Conservation (phyloP, 2,888 invertebrate genomes). For the Lasioglossum oenotherae region DNA sequence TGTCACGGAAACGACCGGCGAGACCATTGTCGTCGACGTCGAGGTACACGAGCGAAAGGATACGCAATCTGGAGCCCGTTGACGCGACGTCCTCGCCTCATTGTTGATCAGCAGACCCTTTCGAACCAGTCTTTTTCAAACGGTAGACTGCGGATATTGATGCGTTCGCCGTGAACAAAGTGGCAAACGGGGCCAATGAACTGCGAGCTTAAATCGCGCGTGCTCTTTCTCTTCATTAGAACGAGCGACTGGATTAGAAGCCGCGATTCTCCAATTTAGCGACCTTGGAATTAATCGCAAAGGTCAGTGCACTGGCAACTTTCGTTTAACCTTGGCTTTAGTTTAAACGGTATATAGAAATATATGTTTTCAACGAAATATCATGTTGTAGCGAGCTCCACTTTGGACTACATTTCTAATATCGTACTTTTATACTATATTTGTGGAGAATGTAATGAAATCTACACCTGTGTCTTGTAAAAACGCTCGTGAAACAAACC, state of each 20-base stretch:
- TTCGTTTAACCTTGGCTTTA: neutral
- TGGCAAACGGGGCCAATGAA: neutral
- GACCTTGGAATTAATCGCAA: neutral
- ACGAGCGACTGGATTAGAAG: neutral
- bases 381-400: neutral
- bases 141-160: neutral
- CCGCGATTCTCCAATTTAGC: neutral
- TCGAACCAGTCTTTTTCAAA: neutral
- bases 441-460: neutral
- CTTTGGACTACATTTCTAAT: neutral
- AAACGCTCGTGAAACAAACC: no score
- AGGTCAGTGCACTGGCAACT: neutral
- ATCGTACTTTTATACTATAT: neutral
- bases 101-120: neutral
- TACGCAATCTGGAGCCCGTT: conserved; percentile 42
- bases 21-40: conserved; percentile 77
- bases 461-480: no score
- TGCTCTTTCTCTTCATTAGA: neutral
- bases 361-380: neutral
- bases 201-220: neutral
- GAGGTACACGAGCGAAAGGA: conserved; percentile 75
- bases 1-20: conserved; percentile 41
- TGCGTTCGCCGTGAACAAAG: neutral
- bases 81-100: conserved; percentile 10
- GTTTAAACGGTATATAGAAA: neutral